Conservation (phyloP, 2,888 invertebrate genomes). For the Drosophila multiciliata region DNA sequence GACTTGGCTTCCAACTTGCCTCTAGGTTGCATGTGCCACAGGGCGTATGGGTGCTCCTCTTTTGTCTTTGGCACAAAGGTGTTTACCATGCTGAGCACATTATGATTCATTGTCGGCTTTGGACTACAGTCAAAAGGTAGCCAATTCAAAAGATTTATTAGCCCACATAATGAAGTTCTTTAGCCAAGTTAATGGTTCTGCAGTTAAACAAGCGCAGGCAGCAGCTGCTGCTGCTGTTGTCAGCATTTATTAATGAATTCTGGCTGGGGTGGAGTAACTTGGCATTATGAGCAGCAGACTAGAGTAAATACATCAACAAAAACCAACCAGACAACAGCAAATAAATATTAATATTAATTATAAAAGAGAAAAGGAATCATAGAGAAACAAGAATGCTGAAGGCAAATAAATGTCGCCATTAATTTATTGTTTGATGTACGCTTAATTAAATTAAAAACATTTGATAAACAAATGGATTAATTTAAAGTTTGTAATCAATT, state of each 20-base stretch:
- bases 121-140: constrained; percentile 68
- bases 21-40: constrained; percentile 30
- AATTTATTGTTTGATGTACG: background rate
- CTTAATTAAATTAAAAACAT: background rate
- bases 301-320: constrained; percentile 13
- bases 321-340: constrained; percentile 3
- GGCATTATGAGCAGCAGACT: constrained; percentile 6
- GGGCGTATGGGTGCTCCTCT: constrained; percentile 49
- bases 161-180: constrained; percentile 71
- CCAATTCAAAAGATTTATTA: constrained; percentile 71
- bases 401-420: constrained; percentile 2
- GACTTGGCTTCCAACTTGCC: constrained; percentile 34
- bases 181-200: constrained; percentile 71
- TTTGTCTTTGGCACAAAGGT: constrained; percentile 47
- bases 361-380: background rate
- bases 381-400: background rate
- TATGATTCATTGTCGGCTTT: constrained; percentile 72
- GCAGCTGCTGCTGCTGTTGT: constrained; percentile 41
- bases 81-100: constrained; percentile 45
- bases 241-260: constrained; percentile 51
- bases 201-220: constrained; percentile 51
- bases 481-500: background rate
- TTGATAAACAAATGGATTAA: background rate
- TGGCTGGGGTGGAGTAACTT: background rate
- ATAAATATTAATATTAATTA: constrained; percentile 20